Evolutionary conservation across 2,888 invertebrate genomes (phyloP).

Genomic region (Caenorhabditis sp.): DNA sequence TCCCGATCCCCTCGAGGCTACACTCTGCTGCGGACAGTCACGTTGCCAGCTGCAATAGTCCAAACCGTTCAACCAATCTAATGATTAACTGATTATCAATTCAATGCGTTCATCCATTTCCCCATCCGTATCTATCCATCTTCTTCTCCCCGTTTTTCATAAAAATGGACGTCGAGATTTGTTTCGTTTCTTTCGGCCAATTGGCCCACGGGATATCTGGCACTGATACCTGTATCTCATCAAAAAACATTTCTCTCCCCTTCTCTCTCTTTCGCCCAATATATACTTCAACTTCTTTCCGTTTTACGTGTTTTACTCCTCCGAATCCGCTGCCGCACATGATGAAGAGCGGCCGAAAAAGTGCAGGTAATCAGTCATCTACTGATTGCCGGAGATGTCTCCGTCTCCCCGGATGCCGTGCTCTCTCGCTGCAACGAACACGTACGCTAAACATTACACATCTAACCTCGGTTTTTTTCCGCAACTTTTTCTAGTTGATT

Average conservation of each 20-base stretch:
- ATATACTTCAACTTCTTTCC: no score
- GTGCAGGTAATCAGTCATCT: conserved; percentile 44
- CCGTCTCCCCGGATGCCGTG: conserved; percentile 13
- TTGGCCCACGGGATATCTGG: no score
- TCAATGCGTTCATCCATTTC: conserved; percentile 16
- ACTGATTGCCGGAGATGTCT: conserved; percentile 6
- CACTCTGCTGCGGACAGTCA: conserved; percentile 33
- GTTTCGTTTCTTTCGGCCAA: conserved; percentile 1
- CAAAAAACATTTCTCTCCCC: conserved; percentile 27
- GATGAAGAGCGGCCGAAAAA: conserved; percentile 40
- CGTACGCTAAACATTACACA: conserved; percentile 38
- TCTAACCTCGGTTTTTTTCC: conserved; percentile 19
- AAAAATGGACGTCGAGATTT: conserved; percentile 8
- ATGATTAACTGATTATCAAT: neutral
- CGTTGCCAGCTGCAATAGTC: conserved; percentile 35
- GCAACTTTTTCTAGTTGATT: neutral
- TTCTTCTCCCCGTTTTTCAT: conserved; percentile 8
- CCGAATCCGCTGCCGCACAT: conserved; percentile 30
- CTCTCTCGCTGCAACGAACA: conserved; percentile 18
- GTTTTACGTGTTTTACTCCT: conserved; percentile 6
- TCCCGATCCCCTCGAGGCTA: neutral
- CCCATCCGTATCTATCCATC: conserved; percentile 32
- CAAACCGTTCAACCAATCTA: conserved; percentile 50
- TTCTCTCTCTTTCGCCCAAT: no score
- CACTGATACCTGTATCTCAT: no score